Conservation (phyloP, 37 sponge, comb jelly and placozoan species). For the Cladorhizidae sp. region DNA sequence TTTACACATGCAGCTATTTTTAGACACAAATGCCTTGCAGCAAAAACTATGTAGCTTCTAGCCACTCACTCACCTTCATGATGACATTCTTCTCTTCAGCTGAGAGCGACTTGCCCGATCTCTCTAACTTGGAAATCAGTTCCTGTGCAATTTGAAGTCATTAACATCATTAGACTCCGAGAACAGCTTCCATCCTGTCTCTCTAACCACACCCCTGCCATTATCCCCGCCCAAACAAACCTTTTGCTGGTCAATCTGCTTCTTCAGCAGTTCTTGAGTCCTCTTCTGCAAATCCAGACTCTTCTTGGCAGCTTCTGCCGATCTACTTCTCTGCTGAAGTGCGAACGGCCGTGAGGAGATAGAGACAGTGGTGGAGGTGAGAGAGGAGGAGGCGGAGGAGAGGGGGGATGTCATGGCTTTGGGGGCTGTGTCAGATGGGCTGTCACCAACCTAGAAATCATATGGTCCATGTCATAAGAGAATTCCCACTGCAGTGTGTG, state of each 20-base stretch:
- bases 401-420: background rate
- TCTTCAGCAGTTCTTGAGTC: conserved; percentile 55
- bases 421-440: background rate
- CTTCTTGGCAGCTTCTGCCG: conserved; percentile 49
- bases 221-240: conserved; percentile 14
- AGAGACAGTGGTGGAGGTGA: background rate
- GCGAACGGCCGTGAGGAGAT: background rate
- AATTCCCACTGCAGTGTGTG: no score
- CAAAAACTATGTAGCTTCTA: no score
- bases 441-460: no score
- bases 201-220: background rate
- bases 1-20: no score
- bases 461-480: no score
- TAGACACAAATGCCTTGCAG: no score
- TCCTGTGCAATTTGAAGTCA: conserved; percentile 24
- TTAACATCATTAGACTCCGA: background rate
- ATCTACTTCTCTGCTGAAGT: background rate
- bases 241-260: conserved; percentile 82
- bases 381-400: background rate
- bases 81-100: conserved; percentile 68
- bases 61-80: conserved; percentile 48
- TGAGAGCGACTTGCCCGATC: conserved; percentile 48
- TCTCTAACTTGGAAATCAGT: conserved; percentile 80
- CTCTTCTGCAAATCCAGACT: conserved; percentile 73
- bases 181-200: no score